These are phyloP conservation scores for Creontiades dilutus DNA, from an alignment of 2,888 invertebrate genomes.

Conservation along the genomic window DNA sequence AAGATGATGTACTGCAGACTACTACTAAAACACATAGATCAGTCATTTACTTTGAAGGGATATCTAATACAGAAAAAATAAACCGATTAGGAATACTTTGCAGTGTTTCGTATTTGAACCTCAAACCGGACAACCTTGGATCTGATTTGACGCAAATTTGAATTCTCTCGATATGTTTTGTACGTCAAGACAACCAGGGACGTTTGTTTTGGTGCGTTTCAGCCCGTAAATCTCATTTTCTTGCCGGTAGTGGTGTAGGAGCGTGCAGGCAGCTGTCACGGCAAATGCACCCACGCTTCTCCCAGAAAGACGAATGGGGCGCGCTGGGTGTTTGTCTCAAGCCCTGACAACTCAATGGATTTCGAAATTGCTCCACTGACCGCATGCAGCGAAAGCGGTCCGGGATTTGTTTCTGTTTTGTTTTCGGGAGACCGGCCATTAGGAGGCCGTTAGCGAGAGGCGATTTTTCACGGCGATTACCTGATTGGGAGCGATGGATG, in stretches of 20 bases:
- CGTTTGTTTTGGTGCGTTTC: neutral
- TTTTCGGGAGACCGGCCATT: neutral
- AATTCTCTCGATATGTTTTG: neutral
- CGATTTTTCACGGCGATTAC: slow-evolving; percentile 18
- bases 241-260: neutral
- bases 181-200: neutral
- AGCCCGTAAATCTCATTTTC: neutral
- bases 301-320: slow-evolving; percentile 40
- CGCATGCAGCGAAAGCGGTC: neutral
- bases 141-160: too few species aligned
- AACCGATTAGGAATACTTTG: too few species aligned
- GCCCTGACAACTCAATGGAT: slow-evolving; percentile 46
- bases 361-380: slow-evolving; percentile 48
- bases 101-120: too few species aligned
- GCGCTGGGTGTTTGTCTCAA: slow-evolving; percentile 28
- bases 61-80: too few species aligned
- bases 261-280: neutral
- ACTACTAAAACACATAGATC: too few species aligned
- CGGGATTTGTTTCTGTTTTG: neutral
- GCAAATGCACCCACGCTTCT: slow-evolving; percentile 14
- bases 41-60: too few species aligned
- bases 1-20: too few species aligned
- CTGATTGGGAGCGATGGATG: neutral
- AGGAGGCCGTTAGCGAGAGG: neutral
- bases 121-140: too few species aligned